These are phyloP conservation scores for Alethe castanea DNA, from an alignment of 2,113 vertebrate genomes.

Conservation along the genomic window DNA sequence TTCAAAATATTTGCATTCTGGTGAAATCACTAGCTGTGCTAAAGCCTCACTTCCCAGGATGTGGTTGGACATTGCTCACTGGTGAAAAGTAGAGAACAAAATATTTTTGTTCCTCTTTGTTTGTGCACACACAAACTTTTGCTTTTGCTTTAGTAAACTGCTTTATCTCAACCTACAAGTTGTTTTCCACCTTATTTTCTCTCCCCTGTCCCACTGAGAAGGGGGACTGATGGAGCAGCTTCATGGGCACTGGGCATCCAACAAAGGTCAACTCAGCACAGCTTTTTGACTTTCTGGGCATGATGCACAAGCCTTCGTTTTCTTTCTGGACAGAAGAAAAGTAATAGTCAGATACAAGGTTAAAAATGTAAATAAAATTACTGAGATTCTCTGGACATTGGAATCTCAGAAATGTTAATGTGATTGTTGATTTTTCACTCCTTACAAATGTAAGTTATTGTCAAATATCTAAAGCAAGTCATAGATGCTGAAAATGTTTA, in stretches of 20 bases:
- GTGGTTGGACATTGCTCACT: neutral
- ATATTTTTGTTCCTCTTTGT: neutral
- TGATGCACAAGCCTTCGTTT: neutral
- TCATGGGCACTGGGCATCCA: neutral
- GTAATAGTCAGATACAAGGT: neutral
- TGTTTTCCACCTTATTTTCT: neutral
- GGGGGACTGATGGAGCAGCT: neutral
- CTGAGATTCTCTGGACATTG: neutral
- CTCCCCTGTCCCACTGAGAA: neutral
- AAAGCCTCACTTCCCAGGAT: neutral
- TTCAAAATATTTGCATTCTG: neutral
- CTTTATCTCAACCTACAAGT: neutral
- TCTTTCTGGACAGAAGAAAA: neutral
- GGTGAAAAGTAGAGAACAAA: neutral
- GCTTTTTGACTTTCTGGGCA: neutral
- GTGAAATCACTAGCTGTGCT: accelerated
- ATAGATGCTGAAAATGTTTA: neutral
- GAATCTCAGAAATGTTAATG: neutral
- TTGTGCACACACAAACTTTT: neutral
- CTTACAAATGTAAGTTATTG: neutral
- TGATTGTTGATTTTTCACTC: neutral
- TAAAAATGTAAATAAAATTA: neutral
- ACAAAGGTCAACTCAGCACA: neutral
- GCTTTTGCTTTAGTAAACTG: neutral
- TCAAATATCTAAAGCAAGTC: neutral